Percentiles rank a stretch among this genome's conserved stretches.
These are phyloP conservation scores for Pycnonotus jocosus DNA, from an alignment of 2,113 vertebrate genomes.

Conservation along the genomic window DNA sequence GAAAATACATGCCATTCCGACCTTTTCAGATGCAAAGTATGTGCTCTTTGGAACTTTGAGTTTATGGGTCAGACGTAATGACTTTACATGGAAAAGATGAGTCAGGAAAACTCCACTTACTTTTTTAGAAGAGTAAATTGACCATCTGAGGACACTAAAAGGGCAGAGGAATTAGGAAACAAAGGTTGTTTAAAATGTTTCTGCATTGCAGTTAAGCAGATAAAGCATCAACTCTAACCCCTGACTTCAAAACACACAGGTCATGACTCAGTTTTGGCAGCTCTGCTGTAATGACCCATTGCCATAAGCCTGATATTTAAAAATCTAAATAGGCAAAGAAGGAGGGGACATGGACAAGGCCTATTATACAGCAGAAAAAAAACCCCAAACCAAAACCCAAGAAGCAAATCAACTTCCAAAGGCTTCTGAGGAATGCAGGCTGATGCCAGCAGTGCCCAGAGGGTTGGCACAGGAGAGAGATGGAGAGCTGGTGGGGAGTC, in stretches of 20 bases:
- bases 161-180: background rate
- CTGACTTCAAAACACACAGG: background rate
- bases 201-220: background rate
- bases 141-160: background rate
- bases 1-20: background rate
- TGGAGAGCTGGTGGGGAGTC: background rate
- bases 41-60: slow-evolving; percentile 10
- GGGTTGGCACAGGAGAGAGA: background rate
- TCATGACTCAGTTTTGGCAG: background rate
- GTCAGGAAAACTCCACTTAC: background rate
- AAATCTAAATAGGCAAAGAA: background rate
- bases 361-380: background rate
- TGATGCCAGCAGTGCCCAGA: background rate
- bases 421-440: background rate
- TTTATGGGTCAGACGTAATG: background rate
- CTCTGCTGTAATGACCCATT: background rate
- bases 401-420: background rate
- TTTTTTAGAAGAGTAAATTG: background rate
- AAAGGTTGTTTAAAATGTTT: background rate
- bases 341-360: background rate
- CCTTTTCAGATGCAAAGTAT: background rate
- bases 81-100: slow-evolving; percentile 1
- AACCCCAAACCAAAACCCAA: background rate
- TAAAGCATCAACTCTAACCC: background rate
- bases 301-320: background rate